Conservation (phyloP, 2,113 vertebrate species). For the Xiphophorus maculatus region DNA sequence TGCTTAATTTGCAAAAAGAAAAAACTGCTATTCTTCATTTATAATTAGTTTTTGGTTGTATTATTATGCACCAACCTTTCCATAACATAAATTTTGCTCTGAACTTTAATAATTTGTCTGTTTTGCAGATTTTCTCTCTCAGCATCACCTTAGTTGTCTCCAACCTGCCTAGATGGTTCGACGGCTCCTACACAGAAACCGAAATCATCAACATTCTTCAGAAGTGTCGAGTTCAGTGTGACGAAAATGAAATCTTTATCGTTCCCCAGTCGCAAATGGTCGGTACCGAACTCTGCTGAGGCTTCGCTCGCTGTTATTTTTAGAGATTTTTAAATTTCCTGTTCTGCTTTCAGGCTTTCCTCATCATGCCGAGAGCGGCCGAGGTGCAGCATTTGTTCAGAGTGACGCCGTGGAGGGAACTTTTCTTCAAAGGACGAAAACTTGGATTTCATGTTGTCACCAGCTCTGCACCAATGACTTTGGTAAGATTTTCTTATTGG, state of each 20-base stretch:
- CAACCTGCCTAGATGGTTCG: not conserved
- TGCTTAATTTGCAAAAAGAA: too few relatives aligned
- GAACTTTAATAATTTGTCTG: not conserved
- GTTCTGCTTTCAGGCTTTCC: constrained; percentile 3
- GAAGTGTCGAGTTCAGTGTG: constrained; percentile 7
- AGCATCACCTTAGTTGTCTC: not conserved
- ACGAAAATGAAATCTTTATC: not conserved
- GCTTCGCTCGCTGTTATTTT: too few relatives aligned
- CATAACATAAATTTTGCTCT: not conserved
- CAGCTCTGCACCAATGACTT: not conserved
- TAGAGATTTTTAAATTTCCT: too few relatives aligned
- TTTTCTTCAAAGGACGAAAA: not conserved
- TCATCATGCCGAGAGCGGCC: not conserved
- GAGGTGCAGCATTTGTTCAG: not conserved
- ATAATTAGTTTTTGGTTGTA: too few relatives aligned
- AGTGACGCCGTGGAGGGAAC: not conserved
- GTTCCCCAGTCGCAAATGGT: constrained; percentile 31
- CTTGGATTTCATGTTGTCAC: not conserved
- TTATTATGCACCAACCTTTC: not conserved
- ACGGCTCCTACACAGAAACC: constrained; percentile 32
- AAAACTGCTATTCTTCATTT: too few relatives aligned
- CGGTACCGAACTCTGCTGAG: not conserved
- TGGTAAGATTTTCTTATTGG: not conserved
- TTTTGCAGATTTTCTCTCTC: not conserved
- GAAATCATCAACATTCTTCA: constrained; percentile 9